Evolutionary conservation across 2,113 vertebrate genomes (phyloP), one percentile per base, ranked within the genome.

Genomic region (Tautogolabrus adspersus): DNA sequence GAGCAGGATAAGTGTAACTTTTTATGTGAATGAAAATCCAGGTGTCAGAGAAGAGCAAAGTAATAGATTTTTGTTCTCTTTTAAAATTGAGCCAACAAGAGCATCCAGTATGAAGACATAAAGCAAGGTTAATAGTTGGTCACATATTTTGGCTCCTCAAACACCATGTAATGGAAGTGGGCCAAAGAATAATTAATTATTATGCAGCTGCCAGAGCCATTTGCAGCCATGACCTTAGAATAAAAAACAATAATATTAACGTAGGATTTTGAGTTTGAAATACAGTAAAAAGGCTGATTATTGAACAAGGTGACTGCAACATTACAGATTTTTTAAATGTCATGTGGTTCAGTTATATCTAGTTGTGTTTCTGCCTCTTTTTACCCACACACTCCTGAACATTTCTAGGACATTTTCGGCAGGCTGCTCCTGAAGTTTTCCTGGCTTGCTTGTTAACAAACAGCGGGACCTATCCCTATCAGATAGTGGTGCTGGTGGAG

Each of bases 101-200:
- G 52, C 19, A 62, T 59, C 79, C 75, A 54, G 75, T 47, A 59
- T 58, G 62, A 73, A 70, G 57, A 73, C 60, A 81, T 69, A 76
- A 76, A 80, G 74, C 40, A 69, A 42, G 65, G 52, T 57, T 77
- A 85, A 87, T 88, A 75, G 85, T 68, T 79, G 86, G 81, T 79
- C 79, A 54, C 23, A 37, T 77, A 76, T 69, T 75, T 77, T 88
- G 72, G 70, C 74, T 75, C 46, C 73, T 85, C 51, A 85, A 88
- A 87, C 77, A 47, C 68, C 26, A 75, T 63, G 59, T 26, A 64
- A 74, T 75, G 61, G 64, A 83, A 68, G 23, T n/a, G 38, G 61
- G 64, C 75, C 70, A 79, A 60, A 71, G 56, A 79, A 72, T 73
- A 87, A 80, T 84, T 86, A 63, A 86, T 81, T 76, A 75, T 78